Evolutionary conservation across 2,888 invertebrate genomes (phyloP).

Genomic region (Dendrolimus pini): DNA sequence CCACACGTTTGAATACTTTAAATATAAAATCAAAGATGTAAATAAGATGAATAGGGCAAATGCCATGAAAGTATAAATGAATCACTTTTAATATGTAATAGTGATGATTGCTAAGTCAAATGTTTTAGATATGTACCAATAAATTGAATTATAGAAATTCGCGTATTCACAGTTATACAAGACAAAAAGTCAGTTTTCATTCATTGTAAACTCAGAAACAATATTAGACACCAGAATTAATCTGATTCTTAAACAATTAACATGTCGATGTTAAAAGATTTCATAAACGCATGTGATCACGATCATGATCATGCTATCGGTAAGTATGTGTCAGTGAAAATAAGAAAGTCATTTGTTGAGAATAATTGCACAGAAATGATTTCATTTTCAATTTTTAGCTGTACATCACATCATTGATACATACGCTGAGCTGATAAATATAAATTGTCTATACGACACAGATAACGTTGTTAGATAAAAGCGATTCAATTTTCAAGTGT

Average conservation of each 20-base stretch:
- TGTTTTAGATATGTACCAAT: no score
- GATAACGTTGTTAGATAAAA: background rate
- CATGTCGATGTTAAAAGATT: conserved; percentile 9
- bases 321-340: conserved; percentile 27
- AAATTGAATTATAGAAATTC: no score
- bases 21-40: no score
- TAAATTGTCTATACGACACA: background rate
- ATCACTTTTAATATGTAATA: no score
- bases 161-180: background rate
- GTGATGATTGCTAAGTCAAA: no score
- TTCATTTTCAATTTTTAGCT: conserved; percentile 13
- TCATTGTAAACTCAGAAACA: background rate
- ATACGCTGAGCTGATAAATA: conserved; percentile 10
- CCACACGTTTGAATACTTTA: no score
- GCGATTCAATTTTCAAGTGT: conserved; percentile 7
- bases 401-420: conserved; percentile 20
- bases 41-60: no score
- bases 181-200: conserved; percentile 8
- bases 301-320: conserved; percentile 20
- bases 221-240: background rate
- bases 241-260: conserved; percentile 9
- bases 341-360: conserved; percentile 20
- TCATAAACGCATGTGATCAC: conserved; percentile 21
- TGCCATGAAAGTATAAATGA: no score
- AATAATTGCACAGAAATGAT: background rate